phyloP scores from a whole-genome alignment of 2,888 invertebrate genomes.

The Spodoptera picta region DNA sequence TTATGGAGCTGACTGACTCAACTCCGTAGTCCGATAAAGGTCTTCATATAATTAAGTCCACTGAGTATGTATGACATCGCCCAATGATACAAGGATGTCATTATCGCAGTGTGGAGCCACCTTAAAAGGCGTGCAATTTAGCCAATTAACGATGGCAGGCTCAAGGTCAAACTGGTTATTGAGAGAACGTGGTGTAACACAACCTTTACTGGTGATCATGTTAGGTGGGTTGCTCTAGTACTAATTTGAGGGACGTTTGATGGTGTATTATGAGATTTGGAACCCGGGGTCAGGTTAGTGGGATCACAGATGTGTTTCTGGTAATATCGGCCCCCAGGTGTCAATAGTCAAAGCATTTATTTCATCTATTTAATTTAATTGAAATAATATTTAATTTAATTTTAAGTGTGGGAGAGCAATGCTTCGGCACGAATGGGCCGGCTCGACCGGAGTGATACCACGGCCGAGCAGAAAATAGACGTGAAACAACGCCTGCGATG shows the following conservation, averaged over 20 bases:
- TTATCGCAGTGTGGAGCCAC: slow-evolving; percentile 71
- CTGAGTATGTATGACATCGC: slow-evolving; percentile 69
- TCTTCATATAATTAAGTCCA: slow-evolving; percentile 69
- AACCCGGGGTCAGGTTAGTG: no score
- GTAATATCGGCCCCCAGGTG: no score
- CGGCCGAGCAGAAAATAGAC: no score
- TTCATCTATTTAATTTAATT: no score
- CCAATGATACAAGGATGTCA: slow-evolving; percentile 76
- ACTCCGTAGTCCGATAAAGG: slow-evolving; percentile 52
- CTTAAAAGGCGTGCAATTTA: slow-evolving; percentile 84
- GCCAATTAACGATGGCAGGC: slow-evolving; percentile 77
- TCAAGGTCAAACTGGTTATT: slow-evolving; percentile 77
- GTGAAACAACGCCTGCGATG: no score
- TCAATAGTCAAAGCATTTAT: no score
- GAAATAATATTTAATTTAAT: no score
- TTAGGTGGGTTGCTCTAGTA: slow-evolving; percentile 24
- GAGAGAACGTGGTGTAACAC: slow-evolving; percentile 70
- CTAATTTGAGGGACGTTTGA: background rate
- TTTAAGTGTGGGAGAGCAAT: no score
- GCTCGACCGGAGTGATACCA: no score
- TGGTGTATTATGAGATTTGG: no score
- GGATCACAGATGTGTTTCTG: no score
- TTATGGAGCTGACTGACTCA: slow-evolving; percentile 52
- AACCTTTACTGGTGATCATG: slow-evolving; percentile 43
- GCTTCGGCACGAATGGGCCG: no score